Conservation (phyloP, 1,140 invertebrate genomes). For the Thaumetopoea pityocampa region DNA sequence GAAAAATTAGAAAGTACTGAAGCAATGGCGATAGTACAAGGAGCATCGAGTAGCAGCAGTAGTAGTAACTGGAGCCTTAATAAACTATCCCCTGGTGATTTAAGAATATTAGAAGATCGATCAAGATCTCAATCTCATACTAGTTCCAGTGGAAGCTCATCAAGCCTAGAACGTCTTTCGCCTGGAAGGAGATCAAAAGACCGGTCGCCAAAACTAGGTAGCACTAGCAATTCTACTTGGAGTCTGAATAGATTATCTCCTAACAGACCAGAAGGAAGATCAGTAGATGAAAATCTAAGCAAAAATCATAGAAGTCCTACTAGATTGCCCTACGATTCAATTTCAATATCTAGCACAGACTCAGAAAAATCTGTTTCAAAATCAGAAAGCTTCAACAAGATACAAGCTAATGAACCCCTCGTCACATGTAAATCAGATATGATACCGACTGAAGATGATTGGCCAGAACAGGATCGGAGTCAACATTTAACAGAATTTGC, state of each 20-base stretch:
- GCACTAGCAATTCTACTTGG: conserved; percentile 73
- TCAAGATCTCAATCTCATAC: conserved; percentile 72
- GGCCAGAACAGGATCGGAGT: conserved; percentile 79
- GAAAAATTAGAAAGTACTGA: conserved; percentile 69
- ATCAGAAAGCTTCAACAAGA: conserved; percentile 72
- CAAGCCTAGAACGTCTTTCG: conserved; percentile 68
- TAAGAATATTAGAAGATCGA: conserved; percentile 75
- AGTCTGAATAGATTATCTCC: conserved; percentile 71
- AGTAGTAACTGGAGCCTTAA: conserved; percentile 74
- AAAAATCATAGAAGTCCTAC: conserved; percentile 70
- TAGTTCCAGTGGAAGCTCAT: conserved; percentile 73
- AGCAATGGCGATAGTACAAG: conserved; percentile 68
- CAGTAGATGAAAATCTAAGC: conserved; percentile 65
- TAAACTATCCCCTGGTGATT: conserved; percentile 73
- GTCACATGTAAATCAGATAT: conserved; percentile 74
- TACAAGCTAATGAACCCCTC: conserved; percentile 68
- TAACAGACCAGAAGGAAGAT: conserved; percentile 67
- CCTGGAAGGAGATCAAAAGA: conserved; percentile 73
- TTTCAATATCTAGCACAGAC: conserved; percentile 72
- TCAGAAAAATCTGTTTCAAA: conserved; percentile 73
- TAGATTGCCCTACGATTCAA: conserved; percentile 67
- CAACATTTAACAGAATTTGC: conserved; percentile 86
- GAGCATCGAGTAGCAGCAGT: conserved; percentile 69
- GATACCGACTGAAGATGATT: conserved; percentile 70
- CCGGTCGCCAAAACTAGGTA: conserved; percentile 70